phyloP scores from a whole-genome alignment of 2,113 vertebrate genomes.

The Empidonax alnorum region DNA sequence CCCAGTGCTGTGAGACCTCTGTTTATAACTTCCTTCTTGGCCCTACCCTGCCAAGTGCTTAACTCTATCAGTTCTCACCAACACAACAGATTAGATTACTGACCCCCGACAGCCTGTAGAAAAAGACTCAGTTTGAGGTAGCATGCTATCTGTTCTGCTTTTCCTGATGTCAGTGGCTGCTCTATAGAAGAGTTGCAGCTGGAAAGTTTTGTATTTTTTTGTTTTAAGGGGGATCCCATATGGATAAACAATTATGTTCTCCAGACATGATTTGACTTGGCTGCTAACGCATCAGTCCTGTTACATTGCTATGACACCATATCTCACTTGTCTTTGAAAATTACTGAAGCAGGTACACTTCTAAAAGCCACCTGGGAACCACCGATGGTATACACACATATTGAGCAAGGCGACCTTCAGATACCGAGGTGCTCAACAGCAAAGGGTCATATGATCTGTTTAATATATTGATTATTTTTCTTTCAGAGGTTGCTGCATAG shows the following conservation, averaged over 20 bases:
- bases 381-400: background rate
- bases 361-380: background rate
- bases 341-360: background rate
- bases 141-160: background rate
- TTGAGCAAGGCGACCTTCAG: background rate
- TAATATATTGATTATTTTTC: background rate
- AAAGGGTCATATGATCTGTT: background rate
- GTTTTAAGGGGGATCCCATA: background rate
- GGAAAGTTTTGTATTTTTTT: background rate
- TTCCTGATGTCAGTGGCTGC: background rate
- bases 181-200: background rate
- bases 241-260: background rate
- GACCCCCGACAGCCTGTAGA: background rate
- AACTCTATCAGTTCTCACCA: background rate
- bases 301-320: background rate
- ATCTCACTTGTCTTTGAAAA: background rate
- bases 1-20: background rate
- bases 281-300: background rate
- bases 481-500: background rate
- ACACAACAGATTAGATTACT: background rate
- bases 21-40: background rate
- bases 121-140: background rate
- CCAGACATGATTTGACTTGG: background rate
- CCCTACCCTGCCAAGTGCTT: background rate
- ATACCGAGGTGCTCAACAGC: rapidly evolving